Evolutionary conservation across 2,113 vertebrate genomes (phyloP).

Genomic region (Pandion haliaetus): DNA sequence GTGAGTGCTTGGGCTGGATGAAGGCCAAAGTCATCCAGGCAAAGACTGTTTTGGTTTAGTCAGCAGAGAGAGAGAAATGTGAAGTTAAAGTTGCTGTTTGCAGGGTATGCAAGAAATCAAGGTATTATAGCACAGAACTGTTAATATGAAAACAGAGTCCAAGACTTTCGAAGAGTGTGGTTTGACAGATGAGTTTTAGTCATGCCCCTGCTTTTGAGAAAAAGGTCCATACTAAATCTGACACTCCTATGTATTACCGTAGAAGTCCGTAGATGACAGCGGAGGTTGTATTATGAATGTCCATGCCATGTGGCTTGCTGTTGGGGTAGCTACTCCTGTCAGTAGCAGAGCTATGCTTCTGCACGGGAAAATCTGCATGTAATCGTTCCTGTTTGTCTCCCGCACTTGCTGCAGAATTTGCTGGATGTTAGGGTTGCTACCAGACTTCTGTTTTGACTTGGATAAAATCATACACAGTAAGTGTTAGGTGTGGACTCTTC

Average conservation of each 20-base stretch:
- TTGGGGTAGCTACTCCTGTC: too few species aligned
- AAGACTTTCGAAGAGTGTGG: background rate
- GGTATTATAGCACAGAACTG: background rate
- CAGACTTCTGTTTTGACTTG: background rate
- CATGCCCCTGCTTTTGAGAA: background rate
- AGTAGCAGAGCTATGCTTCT: background rate
- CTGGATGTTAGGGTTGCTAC: background rate
- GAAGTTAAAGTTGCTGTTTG: background rate
- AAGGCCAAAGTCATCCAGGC: background rate
- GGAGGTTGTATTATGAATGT: background rate
- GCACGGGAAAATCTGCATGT: too few species aligned
- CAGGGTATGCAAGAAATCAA: background rate
- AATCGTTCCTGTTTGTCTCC: background rate
- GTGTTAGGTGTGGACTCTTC: background rate
- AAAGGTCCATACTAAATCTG: background rate
- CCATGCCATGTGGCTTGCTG: fast-evolving
- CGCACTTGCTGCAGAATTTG: background rate
- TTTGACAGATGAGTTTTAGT: background rate
- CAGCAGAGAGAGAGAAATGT: background rate
- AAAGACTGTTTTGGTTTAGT: background rate
- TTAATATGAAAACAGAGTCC: background rate
- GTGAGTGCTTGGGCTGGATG: background rate
- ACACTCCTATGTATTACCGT: background rate
- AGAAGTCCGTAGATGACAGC: background rate
- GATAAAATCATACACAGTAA: fast-evolving